These are phyloP conservation scores for Dicyrtomina minuta DNA, from an alignment of 2,888 invertebrate genomes.

Conservation along the genomic window DNA sequence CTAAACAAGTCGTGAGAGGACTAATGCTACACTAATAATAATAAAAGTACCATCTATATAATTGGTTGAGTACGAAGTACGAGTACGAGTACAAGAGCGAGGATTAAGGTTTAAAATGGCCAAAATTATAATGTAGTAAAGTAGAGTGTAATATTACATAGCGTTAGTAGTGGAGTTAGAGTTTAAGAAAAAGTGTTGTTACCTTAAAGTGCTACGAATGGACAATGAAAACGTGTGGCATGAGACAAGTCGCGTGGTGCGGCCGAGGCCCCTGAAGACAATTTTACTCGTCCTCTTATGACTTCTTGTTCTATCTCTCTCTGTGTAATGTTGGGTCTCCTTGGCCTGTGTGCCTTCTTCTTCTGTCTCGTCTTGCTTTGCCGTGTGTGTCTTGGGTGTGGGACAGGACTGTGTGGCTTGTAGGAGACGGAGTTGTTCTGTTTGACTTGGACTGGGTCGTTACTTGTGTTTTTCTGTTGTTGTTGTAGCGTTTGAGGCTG, in stretches of 20 bases:
- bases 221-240: constrained; percentile 35
- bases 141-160: too few relatives aligned
- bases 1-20: too few relatives aligned
- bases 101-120: too few relatives aligned
- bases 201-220: constrained; percentile 30
- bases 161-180: too few relatives aligned
- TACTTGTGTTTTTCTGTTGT: neutral
- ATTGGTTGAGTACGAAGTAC: too few relatives aligned
- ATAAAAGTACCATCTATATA: too few relatives aligned
- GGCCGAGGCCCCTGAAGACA: constrained; percentile 30
- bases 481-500: neutral
- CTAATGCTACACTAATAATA: too few relatives aligned
- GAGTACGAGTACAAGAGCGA: too few relatives aligned
- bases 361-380: neutral
- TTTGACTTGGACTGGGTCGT: neutral
- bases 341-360: too few relatives aligned
- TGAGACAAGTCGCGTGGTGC: constrained; percentile 35
- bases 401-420: neutral
- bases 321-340: neutral
- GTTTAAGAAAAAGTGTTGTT: constrained; percentile 29
- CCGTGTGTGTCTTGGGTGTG: too few relatives aligned
- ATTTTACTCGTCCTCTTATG: too few relatives aligned
- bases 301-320: neutral
- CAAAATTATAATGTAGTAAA: too few relatives aligned
- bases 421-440: neutral